Conservation (phyloP, 2,797 vertebrate genomes). For the Clarias platycephalus region DNA sequence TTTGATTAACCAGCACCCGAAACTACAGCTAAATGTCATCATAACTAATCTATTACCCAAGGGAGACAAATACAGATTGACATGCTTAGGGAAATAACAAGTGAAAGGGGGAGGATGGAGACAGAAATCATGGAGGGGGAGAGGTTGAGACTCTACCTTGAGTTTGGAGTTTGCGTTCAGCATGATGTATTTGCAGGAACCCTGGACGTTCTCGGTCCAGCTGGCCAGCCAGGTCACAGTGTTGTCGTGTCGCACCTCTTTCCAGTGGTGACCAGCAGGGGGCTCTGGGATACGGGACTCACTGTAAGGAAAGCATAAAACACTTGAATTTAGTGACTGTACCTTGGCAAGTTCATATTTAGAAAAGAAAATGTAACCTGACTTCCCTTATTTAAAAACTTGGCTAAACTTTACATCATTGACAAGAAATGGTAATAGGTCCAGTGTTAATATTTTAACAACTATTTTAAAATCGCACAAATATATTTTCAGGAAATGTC, state of each 20-base stretch:
- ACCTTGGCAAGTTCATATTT: neutral
- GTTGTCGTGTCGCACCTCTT: slow-evolving; percentile 72
- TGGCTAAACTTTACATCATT: neutral
- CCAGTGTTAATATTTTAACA: neutral
- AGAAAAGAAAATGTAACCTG: neutral
- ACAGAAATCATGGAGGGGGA: neutral
- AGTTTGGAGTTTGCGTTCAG: slow-evolving; percentile 85
- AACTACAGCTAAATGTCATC: slow-evolving; percentile 43
- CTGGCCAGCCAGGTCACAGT: slow-evolving; percentile 71
- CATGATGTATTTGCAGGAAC: slow-evolving; percentile 77
- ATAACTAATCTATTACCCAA: slow-evolving; percentile 49
- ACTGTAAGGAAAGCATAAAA: slow-evolving; percentile 55
- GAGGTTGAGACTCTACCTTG: slow-evolving; percentile 65
- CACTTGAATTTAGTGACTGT: too few relatives aligned
- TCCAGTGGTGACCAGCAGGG: slow-evolving; percentile 72
- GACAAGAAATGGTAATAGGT: neutral
- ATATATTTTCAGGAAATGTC: neutral
- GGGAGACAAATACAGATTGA: slow-evolving; percentile 40
- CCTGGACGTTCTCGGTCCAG: slow-evolving; percentile 75
- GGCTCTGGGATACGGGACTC: slow-evolving; percentile 66
- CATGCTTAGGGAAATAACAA: slow-evolving; percentile 6
- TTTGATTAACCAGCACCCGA: slow-evolving; percentile 43
- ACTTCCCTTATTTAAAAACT: neutral
- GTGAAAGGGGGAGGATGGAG: neutral
- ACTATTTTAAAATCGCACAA: neutral